Conservation (phyloP, 2,797 vertebrate genomes). For the Clarias pachynema region DNA sequence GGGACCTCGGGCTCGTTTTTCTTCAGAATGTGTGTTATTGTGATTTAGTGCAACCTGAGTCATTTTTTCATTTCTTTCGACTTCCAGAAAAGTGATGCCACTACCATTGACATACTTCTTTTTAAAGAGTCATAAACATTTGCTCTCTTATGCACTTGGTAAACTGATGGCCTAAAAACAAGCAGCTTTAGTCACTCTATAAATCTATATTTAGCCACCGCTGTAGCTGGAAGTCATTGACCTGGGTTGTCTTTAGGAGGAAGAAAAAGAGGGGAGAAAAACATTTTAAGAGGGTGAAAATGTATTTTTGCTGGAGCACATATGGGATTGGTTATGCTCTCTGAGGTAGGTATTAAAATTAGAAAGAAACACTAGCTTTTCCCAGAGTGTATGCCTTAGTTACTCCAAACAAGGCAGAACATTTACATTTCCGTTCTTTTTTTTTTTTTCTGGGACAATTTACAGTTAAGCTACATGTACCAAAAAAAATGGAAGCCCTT, state of each 20-base stretch:
- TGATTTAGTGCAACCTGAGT: conserved; percentile 57
- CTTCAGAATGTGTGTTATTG: conserved; percentile 42
- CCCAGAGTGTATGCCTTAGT: conserved; percentile 62
- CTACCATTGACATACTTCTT: conserved; percentile 47
- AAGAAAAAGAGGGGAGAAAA: conserved; percentile 34
- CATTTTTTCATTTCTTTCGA: conserved; percentile 26
- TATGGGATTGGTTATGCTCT: conserved; percentile 67
- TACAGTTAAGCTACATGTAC: conserved; percentile 42
- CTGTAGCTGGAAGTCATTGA: conserved; percentile 56
- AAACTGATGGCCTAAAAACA: conserved; percentile 62
- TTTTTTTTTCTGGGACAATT: conserved; percentile 44
- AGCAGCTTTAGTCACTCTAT: conserved; percentile 58
- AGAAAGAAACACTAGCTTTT: conserved; percentile 63
- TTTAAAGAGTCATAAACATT: conserved; percentile 61
- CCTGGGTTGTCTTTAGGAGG: conserved; percentile 56
- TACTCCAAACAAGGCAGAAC: conserved; percentile 67
- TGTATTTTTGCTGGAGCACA: conserved; percentile 61
- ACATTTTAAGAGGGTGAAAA: conserved; percentile 63
- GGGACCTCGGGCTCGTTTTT: neutral
- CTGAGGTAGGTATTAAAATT: conserved; percentile 68
- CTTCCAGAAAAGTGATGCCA: conserved; percentile 44
- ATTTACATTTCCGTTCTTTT: conserved; percentile 60
- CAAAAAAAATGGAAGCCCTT: neutral
- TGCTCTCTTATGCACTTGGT: conserved; percentile 51
- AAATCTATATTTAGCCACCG: conserved; percentile 59